These are phyloP conservation scores for Notamacropus eugenii DNA, from an alignment of 2,797 vertebrate genomes.

Conservation along the genomic window DNA sequence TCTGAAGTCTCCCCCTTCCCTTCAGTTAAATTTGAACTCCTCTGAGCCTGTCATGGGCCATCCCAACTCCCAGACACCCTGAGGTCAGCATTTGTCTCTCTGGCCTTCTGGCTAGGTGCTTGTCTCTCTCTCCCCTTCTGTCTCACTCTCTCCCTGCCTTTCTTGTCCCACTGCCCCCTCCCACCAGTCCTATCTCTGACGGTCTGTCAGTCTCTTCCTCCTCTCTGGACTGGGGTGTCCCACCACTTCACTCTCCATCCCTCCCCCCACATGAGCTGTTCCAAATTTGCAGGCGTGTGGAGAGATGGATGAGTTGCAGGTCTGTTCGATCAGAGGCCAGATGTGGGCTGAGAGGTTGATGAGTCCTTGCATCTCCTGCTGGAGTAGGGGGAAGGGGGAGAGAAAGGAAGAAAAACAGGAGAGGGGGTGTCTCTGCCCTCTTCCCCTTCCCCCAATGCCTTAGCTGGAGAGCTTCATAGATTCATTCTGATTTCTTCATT, in stretches of 20 bases:
- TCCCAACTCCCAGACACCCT: neutral
- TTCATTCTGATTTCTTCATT: neutral
- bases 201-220: neutral
- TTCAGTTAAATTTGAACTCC: neutral
- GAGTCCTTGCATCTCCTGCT: neutral
- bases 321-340: constrained; percentile 33
- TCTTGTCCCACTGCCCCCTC: neutral
- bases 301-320: constrained; percentile 44
- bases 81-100: neutral
- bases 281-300: constrained; percentile 26
- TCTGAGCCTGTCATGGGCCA: neutral
- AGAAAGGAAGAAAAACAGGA: neutral
- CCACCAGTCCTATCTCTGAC: neutral
- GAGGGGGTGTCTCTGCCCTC: neutral
- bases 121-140: neutral
- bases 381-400: neutral
- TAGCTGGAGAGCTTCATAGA: neutral
- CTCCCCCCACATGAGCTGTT: constrained; percentile 41
- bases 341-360: constrained; percentile 34
- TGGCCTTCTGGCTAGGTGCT: no score
- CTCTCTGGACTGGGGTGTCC: neutral
- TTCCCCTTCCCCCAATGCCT: neutral
- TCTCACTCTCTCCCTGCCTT: neutral
- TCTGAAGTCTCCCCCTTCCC: neutral
- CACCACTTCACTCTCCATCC: neutral